Evolutionary conservation across 2,797 vertebrate species (phyloP).

Genomic region (Centropyge bicolor): DNA sequence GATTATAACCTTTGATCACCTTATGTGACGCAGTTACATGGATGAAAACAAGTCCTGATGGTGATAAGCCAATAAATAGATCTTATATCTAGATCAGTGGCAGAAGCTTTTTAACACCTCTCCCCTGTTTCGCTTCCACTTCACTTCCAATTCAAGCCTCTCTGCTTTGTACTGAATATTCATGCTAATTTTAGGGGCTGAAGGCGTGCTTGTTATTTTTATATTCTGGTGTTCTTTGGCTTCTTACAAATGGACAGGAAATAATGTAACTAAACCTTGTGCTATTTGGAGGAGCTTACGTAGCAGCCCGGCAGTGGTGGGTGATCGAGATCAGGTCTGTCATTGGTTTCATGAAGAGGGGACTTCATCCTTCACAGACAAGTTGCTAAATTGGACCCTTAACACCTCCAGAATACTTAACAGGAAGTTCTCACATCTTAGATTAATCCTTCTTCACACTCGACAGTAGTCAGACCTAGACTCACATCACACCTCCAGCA

Average conservation of each 20-base stretch:
- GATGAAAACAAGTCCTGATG: conserved; percentile 11
- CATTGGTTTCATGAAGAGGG: conserved; percentile 30
- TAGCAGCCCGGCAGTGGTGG: conserved; percentile 51
- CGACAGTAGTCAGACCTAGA: conserved; percentile 23
- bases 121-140: conserved; percentile 5
- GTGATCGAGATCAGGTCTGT: conserved; percentile 54
- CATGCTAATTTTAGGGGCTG: conserved; percentile 40
- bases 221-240: conserved; percentile 34
- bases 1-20: not conserved
- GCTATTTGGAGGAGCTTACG: conserved; percentile 58
- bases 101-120: conserved; percentile 33
- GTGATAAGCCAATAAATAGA: conserved; percentile 19
- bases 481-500: conserved; percentile 45
- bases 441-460: conserved; percentile 52
- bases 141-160: conserved; percentile 31
- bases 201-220: conserved; percentile 36
- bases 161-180: conserved; percentile 26
- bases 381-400: conserved; percentile 53
- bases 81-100: conserved; percentile 29
- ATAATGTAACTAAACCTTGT: conserved; percentile 29
- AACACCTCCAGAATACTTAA: conserved; percentile 63
- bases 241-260: conserved; percentile 49
- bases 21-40: conserved; percentile 14
- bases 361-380: conserved; percentile 36
- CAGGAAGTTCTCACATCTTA: conserved; percentile 61